These are phyloP conservation scores for Pongo pygmaeus DNA, from an alignment of 2,113 vertebrate species.

Conservation along the genomic window DNA sequence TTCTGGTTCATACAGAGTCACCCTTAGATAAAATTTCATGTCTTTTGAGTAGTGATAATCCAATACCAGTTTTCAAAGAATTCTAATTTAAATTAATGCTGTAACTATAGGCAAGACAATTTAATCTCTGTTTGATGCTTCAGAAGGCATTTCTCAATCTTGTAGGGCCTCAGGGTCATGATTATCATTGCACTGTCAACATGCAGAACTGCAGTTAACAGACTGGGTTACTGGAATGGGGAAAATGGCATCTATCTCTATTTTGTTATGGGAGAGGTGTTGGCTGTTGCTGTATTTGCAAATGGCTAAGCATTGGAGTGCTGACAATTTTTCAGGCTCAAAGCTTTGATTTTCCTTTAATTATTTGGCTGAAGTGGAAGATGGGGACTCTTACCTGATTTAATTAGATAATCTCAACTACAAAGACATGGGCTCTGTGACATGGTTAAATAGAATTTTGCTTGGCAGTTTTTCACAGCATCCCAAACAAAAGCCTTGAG, in stretches of 20 bases:
- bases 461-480: constrained; percentile 11
- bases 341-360: constrained; percentile 69
- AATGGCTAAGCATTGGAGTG: constrained; percentile 17
- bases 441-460: constrained; percentile 34
- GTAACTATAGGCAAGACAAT: constrained; percentile 71
- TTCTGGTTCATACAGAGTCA: constrained; percentile 49
- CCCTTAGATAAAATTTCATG: constrained; percentile 66
- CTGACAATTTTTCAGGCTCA: constrained; percentile 35
- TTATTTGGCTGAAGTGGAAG: constrained; percentile 46
- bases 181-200: constrained; percentile 26
- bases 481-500: neutral
- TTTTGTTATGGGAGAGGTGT: neutral
- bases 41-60: constrained; percentile 65
- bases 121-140: constrained; percentile 74
- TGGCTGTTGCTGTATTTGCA: constrained; percentile 54
- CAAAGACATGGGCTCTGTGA: constrained; percentile 24
- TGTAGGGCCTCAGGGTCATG: constrained; percentile 66
- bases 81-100: constrained; percentile 72
- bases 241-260: neutral
- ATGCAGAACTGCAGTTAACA: constrained; percentile 12
- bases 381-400: constrained; percentile 42
- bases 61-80: constrained; percentile 71
- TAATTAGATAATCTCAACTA: constrained; percentile 51
- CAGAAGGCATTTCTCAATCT: constrained; percentile 63
- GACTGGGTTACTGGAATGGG: neutral